These are phyloP conservation scores for Helostoma temminkii DNA, from an alignment of 2,797 vertebrate species.

Conservation along the genomic window DNA sequence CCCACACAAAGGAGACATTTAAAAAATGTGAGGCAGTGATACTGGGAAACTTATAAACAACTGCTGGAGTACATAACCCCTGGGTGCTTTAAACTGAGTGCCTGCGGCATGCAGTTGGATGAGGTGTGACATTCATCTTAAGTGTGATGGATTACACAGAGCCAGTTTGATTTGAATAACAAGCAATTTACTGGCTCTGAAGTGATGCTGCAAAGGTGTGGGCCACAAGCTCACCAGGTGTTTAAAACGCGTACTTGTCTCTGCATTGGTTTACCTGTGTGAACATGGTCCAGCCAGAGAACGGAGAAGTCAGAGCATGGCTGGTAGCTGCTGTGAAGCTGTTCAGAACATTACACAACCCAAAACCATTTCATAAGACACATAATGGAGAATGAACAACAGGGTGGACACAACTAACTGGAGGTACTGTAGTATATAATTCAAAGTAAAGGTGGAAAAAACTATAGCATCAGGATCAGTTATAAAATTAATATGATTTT, in stretches of 20 bases:
- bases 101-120: conserved; percentile 40
- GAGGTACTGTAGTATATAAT: background rate
- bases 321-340: no score
- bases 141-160: conserved; percentile 74
- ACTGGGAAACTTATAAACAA: conserved; percentile 46
- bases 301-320: background rate
- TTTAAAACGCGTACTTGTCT: conserved; percentile 18
- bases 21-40: conserved; percentile 29
- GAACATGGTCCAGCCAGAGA: background rate
- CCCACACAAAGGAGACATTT: conserved; percentile 19
- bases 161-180: conserved; percentile 66
- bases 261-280: background rate
- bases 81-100: conserved; percentile 49
- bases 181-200: conserved; percentile 49
- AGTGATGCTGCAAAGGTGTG: conserved; percentile 37
- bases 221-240: conserved; percentile 30
- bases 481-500: no score
- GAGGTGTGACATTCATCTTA: conserved; percentile 65
- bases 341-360: no score
- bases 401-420: background rate
- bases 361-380: background rate
- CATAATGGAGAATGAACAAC: background rate
- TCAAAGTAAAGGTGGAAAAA: background rate
- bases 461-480: background rate
- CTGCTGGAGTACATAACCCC: conserved; percentile 33